These are phyloP conservation scores for Troilus luridus DNA, from an alignment of 2,888 invertebrate genomes.

Conservation along the genomic window DNA sequence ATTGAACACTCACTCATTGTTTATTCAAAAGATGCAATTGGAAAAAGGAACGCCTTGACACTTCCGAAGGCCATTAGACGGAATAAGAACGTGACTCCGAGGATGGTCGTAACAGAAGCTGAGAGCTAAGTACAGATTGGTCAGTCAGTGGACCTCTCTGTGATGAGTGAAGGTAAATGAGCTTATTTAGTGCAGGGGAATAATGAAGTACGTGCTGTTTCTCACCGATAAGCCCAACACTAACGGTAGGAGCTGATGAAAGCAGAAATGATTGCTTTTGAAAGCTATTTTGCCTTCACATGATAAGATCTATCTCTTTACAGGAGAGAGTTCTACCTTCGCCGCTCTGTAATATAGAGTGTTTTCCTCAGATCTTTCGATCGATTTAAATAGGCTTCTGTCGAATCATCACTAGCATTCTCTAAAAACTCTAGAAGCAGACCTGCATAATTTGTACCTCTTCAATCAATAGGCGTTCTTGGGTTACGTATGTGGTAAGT, in stretches of 20 bases:
- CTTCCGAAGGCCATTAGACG: background rate
- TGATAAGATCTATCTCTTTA: constrained; percentile 27
- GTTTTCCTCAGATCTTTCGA: background rate
- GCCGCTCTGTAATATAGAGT: background rate
- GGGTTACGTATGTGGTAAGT: too few relatives aligned
- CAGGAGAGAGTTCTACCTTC: background rate
- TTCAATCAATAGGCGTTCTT: too few relatives aligned
- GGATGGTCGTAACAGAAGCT: background rate
- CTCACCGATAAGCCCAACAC: background rate
- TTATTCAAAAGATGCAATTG: background rate
- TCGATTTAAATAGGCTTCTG: too few relatives aligned
- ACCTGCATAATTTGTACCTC: too few relatives aligned
- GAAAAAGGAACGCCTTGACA: background rate
- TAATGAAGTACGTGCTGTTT: constrained; percentile 34
- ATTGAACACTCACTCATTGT: background rate
- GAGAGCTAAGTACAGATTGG: background rate
- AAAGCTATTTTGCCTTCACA: constrained; percentile 35
- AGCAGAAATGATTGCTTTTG: constrained; percentile 43
- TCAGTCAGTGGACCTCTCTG: background rate
- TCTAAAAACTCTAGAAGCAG: too few relatives aligned
- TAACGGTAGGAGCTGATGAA: constrained; percentile 24
- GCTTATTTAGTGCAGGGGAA: background rate
- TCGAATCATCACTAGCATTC: too few relatives aligned
- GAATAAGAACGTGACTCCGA: background rate
- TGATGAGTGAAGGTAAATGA: constrained; percentile 11